Conservation (phyloP, 2,113 vertebrate species). For the Jacana jacana region DNA sequence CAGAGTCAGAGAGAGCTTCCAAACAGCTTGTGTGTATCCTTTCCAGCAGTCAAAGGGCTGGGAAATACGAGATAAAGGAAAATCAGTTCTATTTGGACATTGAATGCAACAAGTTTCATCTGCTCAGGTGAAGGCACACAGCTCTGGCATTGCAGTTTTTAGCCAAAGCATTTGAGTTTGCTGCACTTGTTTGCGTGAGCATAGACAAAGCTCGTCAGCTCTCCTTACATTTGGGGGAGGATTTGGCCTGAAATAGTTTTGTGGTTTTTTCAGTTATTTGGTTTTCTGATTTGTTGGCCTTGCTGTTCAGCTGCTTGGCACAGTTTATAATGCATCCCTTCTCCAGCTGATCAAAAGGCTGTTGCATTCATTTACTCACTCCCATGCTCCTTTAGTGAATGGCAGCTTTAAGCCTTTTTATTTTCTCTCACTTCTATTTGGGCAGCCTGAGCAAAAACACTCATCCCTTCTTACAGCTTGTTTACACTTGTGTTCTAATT, state of each 20-base stretch:
- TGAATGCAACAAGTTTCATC: background rate
- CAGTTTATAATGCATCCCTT: background rate
- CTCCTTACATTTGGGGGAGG: background rate
- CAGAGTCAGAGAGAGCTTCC: background rate
- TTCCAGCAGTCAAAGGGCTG: background rate
- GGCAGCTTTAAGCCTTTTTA: background rate
- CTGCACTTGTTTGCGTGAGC: background rate
- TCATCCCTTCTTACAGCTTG: background rate
- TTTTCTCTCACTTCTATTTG: background rate
- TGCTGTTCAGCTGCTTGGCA: background rate
- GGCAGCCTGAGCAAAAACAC: background rate
- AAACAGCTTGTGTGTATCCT: background rate
- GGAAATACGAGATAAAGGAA: background rate
- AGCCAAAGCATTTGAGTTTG: background rate
- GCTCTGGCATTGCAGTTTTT: background rate
- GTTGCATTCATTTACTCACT: background rate
- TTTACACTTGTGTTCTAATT: background rate
- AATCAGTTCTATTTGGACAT: background rate
- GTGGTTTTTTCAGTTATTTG: background rate
- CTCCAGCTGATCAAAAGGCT: background rate
- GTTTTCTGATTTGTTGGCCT: background rate
- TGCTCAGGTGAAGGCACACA: background rate
- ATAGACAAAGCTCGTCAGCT: background rate
- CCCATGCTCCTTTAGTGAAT: background rate
- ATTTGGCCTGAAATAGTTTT: background rate